Evolutionary conservation across 1,140 invertebrate species (phyloP).

Genomic region (Drosophila repleta): DNA sequence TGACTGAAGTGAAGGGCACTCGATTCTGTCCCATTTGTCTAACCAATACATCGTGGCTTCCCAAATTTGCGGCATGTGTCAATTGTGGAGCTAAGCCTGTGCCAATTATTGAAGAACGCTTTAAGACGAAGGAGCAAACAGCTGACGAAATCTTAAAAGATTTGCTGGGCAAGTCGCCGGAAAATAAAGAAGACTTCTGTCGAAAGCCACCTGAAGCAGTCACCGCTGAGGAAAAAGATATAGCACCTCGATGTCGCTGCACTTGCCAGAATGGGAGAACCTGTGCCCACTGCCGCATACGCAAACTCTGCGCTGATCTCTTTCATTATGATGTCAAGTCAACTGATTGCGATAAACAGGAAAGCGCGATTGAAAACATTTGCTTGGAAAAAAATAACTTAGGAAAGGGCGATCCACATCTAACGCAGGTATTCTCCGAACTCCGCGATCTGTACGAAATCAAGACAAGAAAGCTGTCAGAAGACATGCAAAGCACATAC

Average conservation of each 20-base stretch:
- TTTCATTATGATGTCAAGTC: constrained; percentile 37
- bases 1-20: constrained; percentile 44
- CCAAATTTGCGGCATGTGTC: constrained; percentile 64
- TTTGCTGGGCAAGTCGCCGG: constrained; percentile 42
- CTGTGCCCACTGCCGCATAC: constrained; percentile 75
- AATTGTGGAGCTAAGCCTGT: constrained; percentile 65
- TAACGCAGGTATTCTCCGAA: constrained; percentile 75
- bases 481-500: constrained; percentile 43
- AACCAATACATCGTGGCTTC: constrained; percentile 74
- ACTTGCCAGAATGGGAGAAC: constrained; percentile 59
- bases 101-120: constrained; percentile 48
- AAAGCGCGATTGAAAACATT: constrained; percentile 43
- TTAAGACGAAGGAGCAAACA: constrained; percentile 42
- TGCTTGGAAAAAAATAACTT: constrained; percentile 45
- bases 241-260: constrained; percentile 55
- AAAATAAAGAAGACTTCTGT: constrained; percentile 17
- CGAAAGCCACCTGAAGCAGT: constrained; percentile 15
- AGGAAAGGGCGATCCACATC: constrained; percentile 60
- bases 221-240: not conserved
- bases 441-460: constrained; percentile 72
- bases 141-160: constrained; percentile 65
- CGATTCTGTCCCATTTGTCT: constrained; percentile 69
- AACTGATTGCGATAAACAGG: constrained; percentile 18
- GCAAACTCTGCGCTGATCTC: constrained; percentile 63
- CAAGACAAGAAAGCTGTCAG: constrained; percentile 43